Conservation (phyloP, 1,140 invertebrate species). For the Halictus rubicundus region DNA sequence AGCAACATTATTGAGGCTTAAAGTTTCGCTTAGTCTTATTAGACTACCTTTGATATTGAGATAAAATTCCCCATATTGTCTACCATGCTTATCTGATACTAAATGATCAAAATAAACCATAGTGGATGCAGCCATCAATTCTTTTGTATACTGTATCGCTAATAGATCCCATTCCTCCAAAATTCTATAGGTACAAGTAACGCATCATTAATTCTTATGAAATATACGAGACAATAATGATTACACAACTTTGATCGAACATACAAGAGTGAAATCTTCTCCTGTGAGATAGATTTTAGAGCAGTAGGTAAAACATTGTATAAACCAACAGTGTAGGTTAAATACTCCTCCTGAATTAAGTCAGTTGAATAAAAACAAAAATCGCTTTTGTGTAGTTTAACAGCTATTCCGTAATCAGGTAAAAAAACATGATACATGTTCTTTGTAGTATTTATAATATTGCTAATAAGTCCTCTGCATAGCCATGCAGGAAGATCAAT, state of each 20-base stretch:
- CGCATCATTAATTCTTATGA: neutral
- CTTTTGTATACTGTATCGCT: slow-evolving; percentile 61
- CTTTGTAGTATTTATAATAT: neutral
- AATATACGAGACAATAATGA: slow-evolving; percentile 5
- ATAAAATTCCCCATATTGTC: slow-evolving; percentile 70
- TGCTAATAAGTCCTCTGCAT: slow-evolving; percentile 63
- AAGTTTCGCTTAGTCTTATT: slow-evolving; percentile 59
- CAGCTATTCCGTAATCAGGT: slow-evolving; percentile 67
- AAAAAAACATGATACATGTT: slow-evolving; percentile 66
- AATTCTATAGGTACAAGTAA: slow-evolving; percentile 50
- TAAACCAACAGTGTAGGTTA: slow-evolving; percentile 65
- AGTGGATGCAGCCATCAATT: slow-evolving; percentile 57
- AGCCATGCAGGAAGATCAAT: slow-evolving; percentile 63
- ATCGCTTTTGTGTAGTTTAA: slow-evolving; percentile 54
- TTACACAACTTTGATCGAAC: slow-evolving; percentile 26
- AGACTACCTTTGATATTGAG: slow-evolving; percentile 62
- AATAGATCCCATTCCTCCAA: slow-evolving; percentile 59
- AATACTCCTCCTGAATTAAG: slow-evolving; percentile 54
- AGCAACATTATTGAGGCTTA: slow-evolving; percentile 64
- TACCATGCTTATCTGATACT: slow-evolving; percentile 48
- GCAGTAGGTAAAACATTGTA: slow-evolving; percentile 66
- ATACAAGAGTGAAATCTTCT: slow-evolving; percentile 35
- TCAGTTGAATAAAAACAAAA: slow-evolving; percentile 52
- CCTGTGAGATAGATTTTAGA: slow-evolving; percentile 21
- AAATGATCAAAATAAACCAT: slow-evolving; percentile 66